Conservation (phyloP, 2,113 vertebrate species). For the Naja naja region DNA sequence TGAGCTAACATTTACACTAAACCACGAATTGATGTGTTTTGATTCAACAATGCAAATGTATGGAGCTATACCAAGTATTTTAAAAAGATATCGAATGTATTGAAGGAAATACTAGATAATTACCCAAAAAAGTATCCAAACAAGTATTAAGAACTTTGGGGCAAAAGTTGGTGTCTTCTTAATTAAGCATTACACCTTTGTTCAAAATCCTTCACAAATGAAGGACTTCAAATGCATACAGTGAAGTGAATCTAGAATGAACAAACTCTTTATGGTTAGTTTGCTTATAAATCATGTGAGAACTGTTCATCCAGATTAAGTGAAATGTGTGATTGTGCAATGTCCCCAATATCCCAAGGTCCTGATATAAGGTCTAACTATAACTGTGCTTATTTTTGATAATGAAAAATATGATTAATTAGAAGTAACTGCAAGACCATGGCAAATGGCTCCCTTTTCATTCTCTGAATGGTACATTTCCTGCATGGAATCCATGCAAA, state of each 20-base stretch:
- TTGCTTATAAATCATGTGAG: background rate
- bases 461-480: slow-evolving; percentile 3
- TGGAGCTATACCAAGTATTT: background rate
- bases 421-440: background rate
- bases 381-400: slow-evolving; percentile 5
- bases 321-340: background rate
- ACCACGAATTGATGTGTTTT: background rate
- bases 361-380: background rate
- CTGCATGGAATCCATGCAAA: slow-evolving; percentile 1
- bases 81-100: background rate
- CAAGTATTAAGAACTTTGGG: background rate
- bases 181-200: background rate
- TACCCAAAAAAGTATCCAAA: background rate
- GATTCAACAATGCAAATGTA: background rate
- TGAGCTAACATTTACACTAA: background rate
- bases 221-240: background rate
- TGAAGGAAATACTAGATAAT: background rate
- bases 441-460: background rate
- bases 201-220: background rate
- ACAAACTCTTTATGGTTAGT: background rate
- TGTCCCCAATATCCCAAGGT: background rate
- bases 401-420: slow-evolving; percentile 5
- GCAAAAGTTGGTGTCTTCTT: background rate
- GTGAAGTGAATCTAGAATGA: background rate
- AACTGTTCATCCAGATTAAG: background rate